Percentiles rank a stretch among this genome's conserved stretches.
These are phyloP conservation scores for Stomatorhinus walkeri DNA, from an alignment of 2,797 vertebrate genomes.

Conservation along the genomic window DNA sequence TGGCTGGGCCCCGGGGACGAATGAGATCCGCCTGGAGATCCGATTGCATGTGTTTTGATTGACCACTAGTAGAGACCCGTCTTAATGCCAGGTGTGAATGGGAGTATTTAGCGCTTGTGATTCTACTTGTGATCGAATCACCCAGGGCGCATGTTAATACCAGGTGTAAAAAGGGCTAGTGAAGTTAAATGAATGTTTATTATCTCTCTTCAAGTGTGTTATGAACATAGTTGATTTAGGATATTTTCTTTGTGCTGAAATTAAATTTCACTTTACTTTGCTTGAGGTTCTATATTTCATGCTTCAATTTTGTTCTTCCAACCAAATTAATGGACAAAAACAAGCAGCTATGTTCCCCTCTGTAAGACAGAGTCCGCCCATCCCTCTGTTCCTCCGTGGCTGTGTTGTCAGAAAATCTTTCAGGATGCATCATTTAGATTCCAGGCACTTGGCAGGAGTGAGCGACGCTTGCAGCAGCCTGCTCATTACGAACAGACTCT, in stretches of 20 bases:
- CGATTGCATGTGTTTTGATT: no score
- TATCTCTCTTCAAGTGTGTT: neutral
- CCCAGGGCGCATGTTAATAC: neutral
- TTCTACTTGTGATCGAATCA: no score
- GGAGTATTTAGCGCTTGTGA: no score
- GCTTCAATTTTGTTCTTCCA: neutral
- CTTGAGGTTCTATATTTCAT: neutral
- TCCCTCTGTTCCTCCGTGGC: neutral
- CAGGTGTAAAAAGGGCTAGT: neutral
- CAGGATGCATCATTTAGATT: conserved; percentile 9
- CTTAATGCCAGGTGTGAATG: no score
- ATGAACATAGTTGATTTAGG: neutral
- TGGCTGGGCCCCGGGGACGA: no score
- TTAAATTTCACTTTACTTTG: neutral
- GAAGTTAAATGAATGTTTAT: neutral
- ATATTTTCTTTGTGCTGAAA: neutral
- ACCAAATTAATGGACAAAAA: neutral
- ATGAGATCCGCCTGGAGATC: no score
- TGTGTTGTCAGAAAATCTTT: neutral
- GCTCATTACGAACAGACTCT: conserved; percentile 13
- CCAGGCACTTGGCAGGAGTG: neutral
- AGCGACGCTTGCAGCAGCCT: neutral
- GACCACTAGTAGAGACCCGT: no score
- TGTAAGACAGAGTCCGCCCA: neutral
- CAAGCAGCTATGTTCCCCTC: neutral